These are phyloP conservation scores for Elgaria multicarinata DNA, from an alignment of 2,113 vertebrate genomes.

Conservation along the genomic window DNA sequence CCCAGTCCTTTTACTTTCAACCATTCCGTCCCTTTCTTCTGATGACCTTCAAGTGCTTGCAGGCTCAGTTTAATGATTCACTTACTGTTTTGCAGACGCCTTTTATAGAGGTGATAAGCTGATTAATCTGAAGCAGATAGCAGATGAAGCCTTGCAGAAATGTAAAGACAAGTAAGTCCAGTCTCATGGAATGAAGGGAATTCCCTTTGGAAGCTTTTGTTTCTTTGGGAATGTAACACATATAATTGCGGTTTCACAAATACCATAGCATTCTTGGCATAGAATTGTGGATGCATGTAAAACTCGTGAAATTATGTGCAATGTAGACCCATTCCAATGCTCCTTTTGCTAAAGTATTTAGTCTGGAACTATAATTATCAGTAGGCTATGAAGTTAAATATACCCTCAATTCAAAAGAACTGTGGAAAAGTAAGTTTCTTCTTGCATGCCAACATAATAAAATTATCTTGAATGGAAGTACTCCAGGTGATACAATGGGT, in stretches of 20 bases:
- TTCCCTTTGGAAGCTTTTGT: slow-evolving; percentile 1
- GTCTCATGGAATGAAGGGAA: neutral
- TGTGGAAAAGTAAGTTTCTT: neutral
- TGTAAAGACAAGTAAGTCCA: slow-evolving; percentile 89
- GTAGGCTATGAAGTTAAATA: neutral
- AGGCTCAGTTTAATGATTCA: slow-evolving; percentile 35
- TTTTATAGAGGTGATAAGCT: slow-evolving; percentile 97
- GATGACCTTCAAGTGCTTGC: slow-evolving; percentile 31
- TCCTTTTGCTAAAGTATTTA: neutral
- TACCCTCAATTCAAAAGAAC: rapidly evolving
- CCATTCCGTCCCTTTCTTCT: neutral
- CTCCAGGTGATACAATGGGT: too few species aligned
- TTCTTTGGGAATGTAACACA: neutral
- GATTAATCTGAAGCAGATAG: slow-evolving; percentile 92
- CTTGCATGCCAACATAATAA: too few species aligned
- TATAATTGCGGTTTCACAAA: neutral
- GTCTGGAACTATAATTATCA: neutral
- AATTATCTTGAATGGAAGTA: too few species aligned
- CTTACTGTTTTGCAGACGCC: slow-evolving; percentile 81
- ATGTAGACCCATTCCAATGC: rapidly evolving
- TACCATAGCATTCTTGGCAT: neutral
- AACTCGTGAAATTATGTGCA: neutral
- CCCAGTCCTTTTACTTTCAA: slow-evolving; percentile 14
- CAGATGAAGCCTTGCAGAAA: slow-evolving; percentile 91
- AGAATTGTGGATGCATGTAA: neutral